Base-by-base conservation (phyloP, 1,140 invertebrate genomes). In the Macrostomum lignano region DNA sequence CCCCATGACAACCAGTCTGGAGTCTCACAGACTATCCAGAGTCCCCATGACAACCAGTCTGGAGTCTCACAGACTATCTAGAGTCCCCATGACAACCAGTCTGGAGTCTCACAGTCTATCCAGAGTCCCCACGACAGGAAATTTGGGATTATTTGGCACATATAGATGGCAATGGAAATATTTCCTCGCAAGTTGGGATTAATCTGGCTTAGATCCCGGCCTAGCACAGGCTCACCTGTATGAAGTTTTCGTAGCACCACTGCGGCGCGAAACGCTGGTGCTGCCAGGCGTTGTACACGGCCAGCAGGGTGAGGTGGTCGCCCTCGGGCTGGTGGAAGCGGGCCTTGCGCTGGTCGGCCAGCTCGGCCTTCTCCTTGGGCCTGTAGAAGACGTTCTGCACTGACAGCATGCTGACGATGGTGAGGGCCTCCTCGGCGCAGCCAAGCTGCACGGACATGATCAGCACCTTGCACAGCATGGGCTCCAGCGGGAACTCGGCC, bases 191-290 rank as follows among this genome's bases (percentile, higher is more conserved):
- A n/a, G n/a, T n/a, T n/a, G n/a, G n/a, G n/a, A n/a, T n/a, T n/a
- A n/a, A n/a, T n/a, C n/a, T n/a, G n/a, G n/a, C n/a, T n/a, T n/a
- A n/a, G n/a, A n/a, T n/a, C n/a, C n/a, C n/a, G n/a, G n/a, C n/a
- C n/a, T n/a, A n/a, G n/a, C n/a, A n/a, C n/a, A n/a, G n/a, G n/a
- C n/a, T n/a, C n/a, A n/a, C 81, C 61, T 98, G 91, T 5, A 98
- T 79, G 60, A 96, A 98, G 60, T 98, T 98, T 52, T 98, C 88
- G 50, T 88, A 93, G 55, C 88, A 98, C 91, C 88, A 99, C 0
- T 82, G 78, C 52, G 82, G 88, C 1, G 78, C 86, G 56, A 93
- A 94, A 51, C 94, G 91, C 53, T 94, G 93, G 47, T 93, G 93
- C 48, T 81, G 81, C 91, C 91, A 98, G 15, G 84, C 86, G 50